Percentiles rank a stretch among this genome's conserved stretches.
Evolutionary conservation across 1,140 invertebrate genomes (phyloP).

Genomic region (Drosophila teissieri): DNA sequence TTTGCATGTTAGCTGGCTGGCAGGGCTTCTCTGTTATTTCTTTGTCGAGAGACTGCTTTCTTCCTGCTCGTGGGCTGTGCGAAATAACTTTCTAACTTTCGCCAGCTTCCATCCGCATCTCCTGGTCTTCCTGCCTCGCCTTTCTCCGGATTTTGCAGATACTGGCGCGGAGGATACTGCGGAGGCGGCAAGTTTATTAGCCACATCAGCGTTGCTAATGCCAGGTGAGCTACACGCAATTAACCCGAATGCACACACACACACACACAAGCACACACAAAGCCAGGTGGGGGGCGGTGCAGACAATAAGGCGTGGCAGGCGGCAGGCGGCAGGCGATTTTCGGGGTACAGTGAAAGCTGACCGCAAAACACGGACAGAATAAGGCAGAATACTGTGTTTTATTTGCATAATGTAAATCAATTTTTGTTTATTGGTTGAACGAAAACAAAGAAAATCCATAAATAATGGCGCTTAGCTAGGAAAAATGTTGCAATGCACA

Average conservation of each 20-base stretch:
- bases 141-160: not conserved
- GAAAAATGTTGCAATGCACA: too few relatives aligned
- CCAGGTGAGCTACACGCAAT: conserved; percentile 57
- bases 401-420: too few relatives aligned
- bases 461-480: too few relatives aligned
- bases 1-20: not conserved
- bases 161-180: conserved; percentile 1
- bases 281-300: not conserved
- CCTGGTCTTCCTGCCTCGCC: not conserved
- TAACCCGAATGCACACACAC: conserved; percentile 35
- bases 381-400: too few relatives aligned
- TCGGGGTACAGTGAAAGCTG: not conserved
- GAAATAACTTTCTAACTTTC: conserved; percentile 16
- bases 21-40: not conserved
- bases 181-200: conserved; percentile 46
- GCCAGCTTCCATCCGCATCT: not conserved
- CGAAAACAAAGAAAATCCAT: too few relatives aligned
- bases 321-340: not conserved
- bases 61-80: not conserved
- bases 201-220: conserved; percentile 53
- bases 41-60: not conserved
- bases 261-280: conserved; percentile 4
- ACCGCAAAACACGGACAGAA: too few relatives aligned
- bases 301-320: not conserved
- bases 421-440: too few relatives aligned